Percentiles rank a stretch among this genome's conserved stretches.
Evolutionary conservation across 2,113 vertebrate genomes (phyloP).

Genomic region (Neodon shergylaensis): DNA sequence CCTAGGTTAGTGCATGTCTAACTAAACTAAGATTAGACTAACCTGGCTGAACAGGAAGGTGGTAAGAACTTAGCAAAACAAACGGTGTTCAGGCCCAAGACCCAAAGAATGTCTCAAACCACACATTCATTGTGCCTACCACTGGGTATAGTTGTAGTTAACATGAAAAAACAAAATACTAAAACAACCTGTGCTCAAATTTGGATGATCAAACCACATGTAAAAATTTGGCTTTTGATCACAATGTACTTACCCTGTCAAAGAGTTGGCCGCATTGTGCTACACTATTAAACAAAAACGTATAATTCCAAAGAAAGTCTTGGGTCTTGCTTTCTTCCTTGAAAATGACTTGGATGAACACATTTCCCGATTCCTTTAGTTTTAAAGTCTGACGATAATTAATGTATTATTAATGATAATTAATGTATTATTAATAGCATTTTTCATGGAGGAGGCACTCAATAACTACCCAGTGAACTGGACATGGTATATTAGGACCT

Average conservation of each 20-base stretch:
- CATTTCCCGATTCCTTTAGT: conserved; percentile 25
- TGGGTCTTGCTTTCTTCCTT: conserved; percentile 5
- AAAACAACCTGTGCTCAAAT: not conserved
- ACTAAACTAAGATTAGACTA: not conserved
- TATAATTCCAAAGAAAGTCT: not conserved
- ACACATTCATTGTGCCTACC: not conserved
- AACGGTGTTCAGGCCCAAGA: not conserved
- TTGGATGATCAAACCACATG: not conserved
- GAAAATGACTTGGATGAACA: not conserved
- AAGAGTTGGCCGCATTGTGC: not conserved
- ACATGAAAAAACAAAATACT: not conserved
- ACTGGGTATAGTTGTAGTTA: not conserved
- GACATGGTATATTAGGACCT: not conserved
- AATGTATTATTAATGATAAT: not conserved
- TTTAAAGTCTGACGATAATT: conserved; percentile 18
- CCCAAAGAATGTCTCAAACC: not conserved
- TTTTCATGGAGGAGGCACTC: not conserved
- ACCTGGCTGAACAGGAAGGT: not conserved
- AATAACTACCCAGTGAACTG: not conserved
- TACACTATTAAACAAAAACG: not conserved
- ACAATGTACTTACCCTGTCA: not conserved
- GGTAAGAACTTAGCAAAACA: conserved; percentile 17
- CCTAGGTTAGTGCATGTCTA: not conserved
- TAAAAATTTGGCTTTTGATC: not conserved
- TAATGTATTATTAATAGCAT: not conserved